Base-by-base conservation (phyloP, 2,888 invertebrate genomes). In the Nomada lathburiana region DNA sequence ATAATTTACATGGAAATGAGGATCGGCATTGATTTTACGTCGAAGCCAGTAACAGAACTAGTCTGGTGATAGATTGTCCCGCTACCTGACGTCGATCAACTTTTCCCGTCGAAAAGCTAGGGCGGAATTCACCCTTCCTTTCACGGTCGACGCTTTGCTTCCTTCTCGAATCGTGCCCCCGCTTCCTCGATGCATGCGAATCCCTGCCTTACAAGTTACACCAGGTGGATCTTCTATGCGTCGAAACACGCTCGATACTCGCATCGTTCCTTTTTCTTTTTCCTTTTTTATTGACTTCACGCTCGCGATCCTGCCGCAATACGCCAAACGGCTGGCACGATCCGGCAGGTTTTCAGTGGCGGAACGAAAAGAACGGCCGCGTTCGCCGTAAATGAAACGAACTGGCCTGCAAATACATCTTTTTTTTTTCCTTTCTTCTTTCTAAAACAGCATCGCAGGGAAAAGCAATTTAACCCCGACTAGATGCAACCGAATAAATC, bases 1-100 rank as follows among this genome's bases (percentile, higher is more conserved):
- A 84, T 87, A 84, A 87, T 87, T 87, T 87, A 73, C 87, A 87
- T 87, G 84, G 84, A 87, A 87, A 87, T 87, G 87, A 87, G 87
- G 84, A 86, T 84, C 84, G 76, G 85, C 87, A 87, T 87, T 86
- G 87, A 87, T 87, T 87, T 87, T 86, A 86, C 69, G 87, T 86
- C 86, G 83, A 82, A 82, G 53, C 83, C 82, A 77, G 70, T 72
- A 77, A 67, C 72, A 65, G 75, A 73, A 72, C 74, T 53, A 50
- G 75, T 60, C 60, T 50, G 53, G 79, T 84, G 85, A 85, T 85
- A 78, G 85, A 85, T 85, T 76, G 81, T 73, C 71, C 59, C 68
- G 71, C 74, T 71, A 60, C 67, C 82, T 71, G 74, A 71, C 68
- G 82, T 67, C 73, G 70, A 75, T 69, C 83, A 76, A 70, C 60